Conservation (phyloP, 2,888 invertebrate genomes). For the Brenthis daphne region DNA sequence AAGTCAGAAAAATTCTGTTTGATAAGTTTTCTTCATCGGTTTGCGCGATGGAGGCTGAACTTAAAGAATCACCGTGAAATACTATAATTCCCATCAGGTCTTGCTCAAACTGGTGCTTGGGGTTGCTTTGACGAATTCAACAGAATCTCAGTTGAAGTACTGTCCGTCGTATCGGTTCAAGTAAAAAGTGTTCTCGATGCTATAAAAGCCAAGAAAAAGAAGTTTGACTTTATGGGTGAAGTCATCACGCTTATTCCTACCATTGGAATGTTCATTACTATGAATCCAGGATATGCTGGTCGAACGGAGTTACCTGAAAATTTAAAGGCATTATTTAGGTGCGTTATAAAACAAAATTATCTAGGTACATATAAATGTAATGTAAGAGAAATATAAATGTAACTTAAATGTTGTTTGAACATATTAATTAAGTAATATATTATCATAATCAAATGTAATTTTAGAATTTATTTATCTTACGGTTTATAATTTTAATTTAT, state of each 20-base stretch:
- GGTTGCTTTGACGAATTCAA: constrained; percentile 99
- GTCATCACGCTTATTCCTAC: constrained; percentile 88
- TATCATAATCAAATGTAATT: not conserved
- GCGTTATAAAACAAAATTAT: constrained; percentile 7
- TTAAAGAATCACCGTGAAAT: not conserved
- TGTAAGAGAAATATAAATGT: too few relatives aligned
- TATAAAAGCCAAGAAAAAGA: constrained; percentile 89
- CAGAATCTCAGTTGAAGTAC: constrained; percentile 95
- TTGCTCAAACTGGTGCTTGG: constrained; percentile 97
- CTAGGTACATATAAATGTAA: not conserved
- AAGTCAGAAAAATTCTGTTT: too few relatives aligned
- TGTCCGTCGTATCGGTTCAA: constrained; percentile 97
- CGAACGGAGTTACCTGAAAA: constrained; percentile 95
- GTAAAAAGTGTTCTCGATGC: constrained; percentile 94
- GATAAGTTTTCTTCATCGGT: too few relatives aligned
- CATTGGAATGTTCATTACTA: constrained; percentile 96
- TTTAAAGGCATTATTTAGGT: constrained; percentile 85
- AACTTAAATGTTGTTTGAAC: too few relatives aligned
- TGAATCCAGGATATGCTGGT: constrained; percentile 98
- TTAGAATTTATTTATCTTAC: not conserved
- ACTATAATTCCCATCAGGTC: constrained; percentile 62
- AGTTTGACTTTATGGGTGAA: constrained; percentile 93
- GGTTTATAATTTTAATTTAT: too few relatives aligned
- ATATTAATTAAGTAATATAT: not conserved
- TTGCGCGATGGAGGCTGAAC: too few relatives aligned